A percentile compares a stretch with the other conserved stretches of the same genome.
These are phyloP conservation scores for Pao palembangensis DNA, from an alignment of 2,113 vertebrate species.

Conservation along the genomic window DNA sequence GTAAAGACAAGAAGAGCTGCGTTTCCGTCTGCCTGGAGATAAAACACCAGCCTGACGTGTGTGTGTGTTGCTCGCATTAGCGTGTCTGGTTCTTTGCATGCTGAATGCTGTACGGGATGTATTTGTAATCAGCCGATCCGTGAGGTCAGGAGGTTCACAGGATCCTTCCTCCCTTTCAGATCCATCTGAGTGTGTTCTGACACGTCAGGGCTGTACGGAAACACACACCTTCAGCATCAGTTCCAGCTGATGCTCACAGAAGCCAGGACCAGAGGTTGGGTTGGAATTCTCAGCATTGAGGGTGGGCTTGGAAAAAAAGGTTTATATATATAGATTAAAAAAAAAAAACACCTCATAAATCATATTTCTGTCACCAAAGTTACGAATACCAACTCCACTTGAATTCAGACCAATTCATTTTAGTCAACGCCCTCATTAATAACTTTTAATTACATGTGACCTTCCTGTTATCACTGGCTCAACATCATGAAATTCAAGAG, in stretches of 20 bases:
- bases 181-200: slow-evolving; percentile 37
- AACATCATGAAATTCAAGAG: slow-evolving; percentile 69
- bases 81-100: slow-evolving; percentile 22
- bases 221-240: background rate
- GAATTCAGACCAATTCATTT: slow-evolving; percentile 55
- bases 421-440: slow-evolving; percentile 64
- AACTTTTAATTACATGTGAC: slow-evolving; percentile 68
- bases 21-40: slow-evolving; percentile 33
- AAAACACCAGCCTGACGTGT: slow-evolving; percentile 11
- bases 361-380: slow-evolving; percentile 7
- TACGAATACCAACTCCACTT: slow-evolving; percentile 27
- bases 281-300: too few relatives aligned
- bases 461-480: slow-evolving; percentile 69
- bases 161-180: slow-evolving; percentile 36
- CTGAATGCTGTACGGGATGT: slow-evolving; percentile 17
- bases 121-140: background rate
- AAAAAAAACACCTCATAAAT: background rate
- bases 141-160: slow-evolving; percentile 39
- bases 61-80: background rate
- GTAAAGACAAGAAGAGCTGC: slow-evolving; percentile 9
- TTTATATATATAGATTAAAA: too few relatives aligned
- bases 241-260: background rate
- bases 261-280: too few relatives aligned
- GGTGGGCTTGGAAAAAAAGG: too few relatives aligned
- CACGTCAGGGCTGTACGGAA: slow-evolving; percentile 30